A percentile compares a stretch with the other conserved stretches of the same genome.
These are phyloP conservation scores for Tholera decimalis DNA, from an alignment of 2,888 invertebrate species.

Conservation along the genomic window DNA sequence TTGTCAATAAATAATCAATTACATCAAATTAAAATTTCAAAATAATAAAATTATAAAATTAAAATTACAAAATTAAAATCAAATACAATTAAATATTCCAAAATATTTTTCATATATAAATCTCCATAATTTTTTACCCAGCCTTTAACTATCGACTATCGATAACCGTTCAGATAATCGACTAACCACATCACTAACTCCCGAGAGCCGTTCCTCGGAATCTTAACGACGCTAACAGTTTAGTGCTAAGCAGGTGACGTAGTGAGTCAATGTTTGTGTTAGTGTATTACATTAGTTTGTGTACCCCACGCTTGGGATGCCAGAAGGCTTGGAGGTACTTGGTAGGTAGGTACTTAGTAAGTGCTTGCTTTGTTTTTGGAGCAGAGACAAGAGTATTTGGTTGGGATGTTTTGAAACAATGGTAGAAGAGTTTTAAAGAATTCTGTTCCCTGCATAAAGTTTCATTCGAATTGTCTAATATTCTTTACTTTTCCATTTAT, in stretches of 20 bases:
- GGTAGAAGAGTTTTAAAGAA: not conserved
- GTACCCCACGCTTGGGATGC: slow-evolving; percentile 48
- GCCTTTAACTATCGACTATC: slow-evolving; percentile 24
- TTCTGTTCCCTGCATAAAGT: too few species aligned
- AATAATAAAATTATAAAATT: too few species aligned
- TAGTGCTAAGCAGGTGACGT: slow-evolving; percentile 71
- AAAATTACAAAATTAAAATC: too few species aligned
- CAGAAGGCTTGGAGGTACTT: slow-evolving; percentile 10
- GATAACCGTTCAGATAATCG: slow-evolving; percentile 38
- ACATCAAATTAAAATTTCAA: too few species aligned
- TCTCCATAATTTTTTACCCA: too few species aligned
- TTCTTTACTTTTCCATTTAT: not conserved
- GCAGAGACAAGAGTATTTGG: slow-evolving; percentile 25
- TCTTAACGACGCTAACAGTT: slow-evolving; percentile 79
- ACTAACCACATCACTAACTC: slow-evolving; percentile 47
- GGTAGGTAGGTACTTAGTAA: slow-evolving; percentile 19
- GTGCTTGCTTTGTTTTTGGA: slow-evolving; percentile 43
- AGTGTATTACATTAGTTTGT: slow-evolving; percentile 66
- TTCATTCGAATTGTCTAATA: too few species aligned
- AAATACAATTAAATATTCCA: too few species aligned
- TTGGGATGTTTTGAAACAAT: slow-evolving; percentile 39
- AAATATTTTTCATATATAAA: too few species aligned
- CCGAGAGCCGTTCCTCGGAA: slow-evolving; percentile 63
- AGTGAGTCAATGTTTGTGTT: slow-evolving; percentile 67
- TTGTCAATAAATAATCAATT: too few species aligned